Base-by-base conservation (phyloP, 2,113 vertebrate genomes). In the Empidonax traillii region DNA sequence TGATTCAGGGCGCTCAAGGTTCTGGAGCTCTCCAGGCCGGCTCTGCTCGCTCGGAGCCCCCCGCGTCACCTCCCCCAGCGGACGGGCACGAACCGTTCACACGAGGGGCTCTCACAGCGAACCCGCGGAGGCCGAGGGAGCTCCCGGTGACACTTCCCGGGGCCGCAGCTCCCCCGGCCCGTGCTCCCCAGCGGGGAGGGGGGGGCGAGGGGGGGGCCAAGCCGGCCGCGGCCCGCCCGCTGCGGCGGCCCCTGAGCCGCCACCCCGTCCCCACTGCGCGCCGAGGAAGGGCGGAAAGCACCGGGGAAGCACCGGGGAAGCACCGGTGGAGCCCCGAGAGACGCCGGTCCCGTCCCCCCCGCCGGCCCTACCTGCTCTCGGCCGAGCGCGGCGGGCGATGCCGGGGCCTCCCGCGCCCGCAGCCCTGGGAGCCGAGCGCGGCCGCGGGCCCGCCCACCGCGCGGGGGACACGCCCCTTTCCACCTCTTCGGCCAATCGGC, bases 41-140 rank as follows among this genome's bases (percentile, higher is more conserved):
- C n/a, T 12, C 79, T 8, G 67, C 65, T 5, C 27, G 1, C 9
- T 7, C 69, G 1, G 3, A 28, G 59, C 33, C 18, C 3, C 41
- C 41, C 46, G 0, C 22, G 2, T 1, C 14, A 3, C 39, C 25
- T 8, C 23, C 41, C 10, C 10, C 49, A 2, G 28, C 47, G 35
- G 13, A 33, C 14, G 43, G 39, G 35, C 39, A 0, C 41, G 8
- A 5, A 21, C 44, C 4, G 39, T 74, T 18, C 75, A 3, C 62
- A 1, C 12, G 9, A 30, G 8, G 8, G 7, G 4, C 1, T 2
- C 7, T 1, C 18, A 3, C 8, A 31, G 20, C 1, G 10, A 28
- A 11, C 2, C 41, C 11, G 15, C 7, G 6, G 17, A 20, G 7
- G 16, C 41, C 33, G 39, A 7, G 25, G 12, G 16, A 6, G 11